Conservation (phyloP, 2,888 invertebrate genomes). For the Perdita meconis region DNA sequence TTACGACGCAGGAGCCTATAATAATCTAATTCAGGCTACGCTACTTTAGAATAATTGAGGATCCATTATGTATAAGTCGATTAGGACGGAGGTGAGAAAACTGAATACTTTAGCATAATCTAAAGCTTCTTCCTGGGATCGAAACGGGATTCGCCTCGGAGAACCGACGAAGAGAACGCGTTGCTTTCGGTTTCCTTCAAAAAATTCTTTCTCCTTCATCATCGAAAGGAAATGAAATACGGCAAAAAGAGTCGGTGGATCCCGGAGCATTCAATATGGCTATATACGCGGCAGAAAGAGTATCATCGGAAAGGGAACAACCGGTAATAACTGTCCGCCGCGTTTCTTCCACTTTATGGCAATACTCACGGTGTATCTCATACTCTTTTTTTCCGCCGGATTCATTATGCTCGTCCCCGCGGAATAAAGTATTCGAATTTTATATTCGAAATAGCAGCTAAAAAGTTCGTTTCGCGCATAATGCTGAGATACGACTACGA, state of each 20-base stretch:
- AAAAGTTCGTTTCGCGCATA: constrained; percentile 19
- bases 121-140: not conserved
- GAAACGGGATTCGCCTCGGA: not conserved
- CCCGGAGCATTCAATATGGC: constrained; percentile 28
- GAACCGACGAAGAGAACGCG: not conserved
- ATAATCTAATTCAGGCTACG: too few species aligned
- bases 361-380: constrained; percentile 25
- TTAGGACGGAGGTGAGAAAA: constrained; percentile 68
- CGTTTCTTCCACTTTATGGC: constrained; percentile 53
- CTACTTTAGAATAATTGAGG: not conserved
- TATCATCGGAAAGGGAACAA: constrained; percentile 53
- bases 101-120: constrained; percentile 64
- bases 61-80: too few species aligned
- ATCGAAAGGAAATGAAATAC: constrained; percentile 30
- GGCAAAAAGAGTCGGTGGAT: constrained; percentile 26
- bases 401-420: constrained; percentile 6
- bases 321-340: constrained; percentile 61
- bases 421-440: constrained; percentile 23
- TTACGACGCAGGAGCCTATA: not conserved
- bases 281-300: constrained; percentile 34
- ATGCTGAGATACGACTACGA: constrained; percentile 31
- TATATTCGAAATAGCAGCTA: not conserved
- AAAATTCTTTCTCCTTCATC: constrained; percentile 42
- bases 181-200: constrained; percentile 5
- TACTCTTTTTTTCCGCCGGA: not conserved